phyloP scores from a whole-genome alignment of 2,888 invertebrate species.

The Cheilosia vulpina region DNA sequence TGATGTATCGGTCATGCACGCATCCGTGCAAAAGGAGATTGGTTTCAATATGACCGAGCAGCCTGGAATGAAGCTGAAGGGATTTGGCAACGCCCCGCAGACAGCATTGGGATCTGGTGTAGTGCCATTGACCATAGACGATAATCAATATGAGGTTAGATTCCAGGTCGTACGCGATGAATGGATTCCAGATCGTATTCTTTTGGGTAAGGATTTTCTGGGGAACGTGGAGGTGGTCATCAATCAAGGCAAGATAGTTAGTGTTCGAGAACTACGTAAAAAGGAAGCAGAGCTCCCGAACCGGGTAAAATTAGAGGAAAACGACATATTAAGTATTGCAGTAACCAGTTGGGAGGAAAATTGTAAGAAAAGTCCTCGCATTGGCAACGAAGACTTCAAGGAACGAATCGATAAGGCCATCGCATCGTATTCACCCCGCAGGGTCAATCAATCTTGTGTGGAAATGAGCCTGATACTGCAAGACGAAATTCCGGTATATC shows the following conservation, averaged over 20 bases:
- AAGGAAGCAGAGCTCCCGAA: not conserved
- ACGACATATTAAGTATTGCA: slow-evolving; percentile 6
- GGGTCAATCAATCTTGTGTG: not conserved
- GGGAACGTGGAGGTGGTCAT: slow-evolving; percentile 11
- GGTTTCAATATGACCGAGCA: not conserved
- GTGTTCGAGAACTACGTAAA: not conserved
- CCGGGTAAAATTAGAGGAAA: not conserved
- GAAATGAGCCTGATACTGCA: slow-evolving; percentile 18
- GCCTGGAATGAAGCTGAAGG: not conserved
- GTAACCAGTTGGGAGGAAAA: slow-evolving; percentile 2
- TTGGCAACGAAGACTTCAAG: slow-evolving; percentile 12
- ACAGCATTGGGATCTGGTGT: slow-evolving; percentile 24
- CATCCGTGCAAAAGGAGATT: slow-evolving; percentile 7
- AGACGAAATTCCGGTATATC: slow-evolving; percentile 8
- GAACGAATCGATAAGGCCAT: not conserved
- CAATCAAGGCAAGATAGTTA: slow-evolving; percentile 13
- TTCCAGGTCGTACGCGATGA: slow-evolving; percentile 12
- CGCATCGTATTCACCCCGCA: slow-evolving; percentile 7
- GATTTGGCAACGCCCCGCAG: slow-evolving; percentile 23
- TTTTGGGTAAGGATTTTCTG: slow-evolving; percentile 16
- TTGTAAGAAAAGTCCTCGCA: not conserved
- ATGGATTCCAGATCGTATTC: not conserved
- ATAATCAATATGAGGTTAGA: slow-evolving; percentile 1
- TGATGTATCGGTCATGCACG: slow-evolving; percentile 23
- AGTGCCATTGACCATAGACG: not conserved